These are phyloP conservation scores for Marmota monax DNA, from an alignment of 2,113 vertebrate species.

Conservation along the genomic window DNA sequence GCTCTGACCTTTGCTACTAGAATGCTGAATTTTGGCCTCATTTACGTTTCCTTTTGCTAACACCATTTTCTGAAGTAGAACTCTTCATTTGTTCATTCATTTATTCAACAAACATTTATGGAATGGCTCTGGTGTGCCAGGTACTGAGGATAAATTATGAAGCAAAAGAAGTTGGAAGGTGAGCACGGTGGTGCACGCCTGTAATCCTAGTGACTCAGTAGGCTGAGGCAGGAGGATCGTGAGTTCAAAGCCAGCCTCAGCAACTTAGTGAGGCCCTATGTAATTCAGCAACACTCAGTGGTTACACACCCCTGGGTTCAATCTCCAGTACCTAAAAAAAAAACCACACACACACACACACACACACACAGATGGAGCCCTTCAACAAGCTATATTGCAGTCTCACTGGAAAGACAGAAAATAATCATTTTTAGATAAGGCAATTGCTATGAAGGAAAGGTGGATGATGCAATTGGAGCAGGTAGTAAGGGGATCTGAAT, in stretches of 20 bases:
- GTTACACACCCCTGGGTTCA: too few relatives aligned
- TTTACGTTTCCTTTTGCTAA: conserved; percentile 32
- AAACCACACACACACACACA: too few relatives aligned
- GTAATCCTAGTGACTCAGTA: too few relatives aligned
- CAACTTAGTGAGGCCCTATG: too few relatives aligned
- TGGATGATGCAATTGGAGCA: background rate
- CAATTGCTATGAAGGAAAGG: background rate
- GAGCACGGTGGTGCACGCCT: too few relatives aligned
- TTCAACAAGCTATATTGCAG: background rate
- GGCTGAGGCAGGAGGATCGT: too few relatives aligned
- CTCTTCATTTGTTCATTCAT: background rate
- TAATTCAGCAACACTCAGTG: too few relatives aligned
- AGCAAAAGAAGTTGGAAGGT: background rate
- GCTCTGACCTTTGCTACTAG: conserved; percentile 29
- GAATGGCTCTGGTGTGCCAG: background rate
- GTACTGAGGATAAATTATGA: background rate
- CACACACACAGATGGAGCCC: too few relatives aligned
- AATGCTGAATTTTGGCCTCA: background rate
- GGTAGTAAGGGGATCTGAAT: background rate
- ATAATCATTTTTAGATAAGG: background rate
- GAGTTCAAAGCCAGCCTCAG: too few relatives aligned
- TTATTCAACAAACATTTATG: conserved; percentile 9
- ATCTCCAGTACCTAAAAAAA: too few relatives aligned
- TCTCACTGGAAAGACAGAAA: background rate
- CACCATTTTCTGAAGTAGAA: background rate